These are phyloP conservation scores for Anguilla obscura DNA, from an alignment of 2,797 vertebrate species.

Conservation along the genomic window DNA sequence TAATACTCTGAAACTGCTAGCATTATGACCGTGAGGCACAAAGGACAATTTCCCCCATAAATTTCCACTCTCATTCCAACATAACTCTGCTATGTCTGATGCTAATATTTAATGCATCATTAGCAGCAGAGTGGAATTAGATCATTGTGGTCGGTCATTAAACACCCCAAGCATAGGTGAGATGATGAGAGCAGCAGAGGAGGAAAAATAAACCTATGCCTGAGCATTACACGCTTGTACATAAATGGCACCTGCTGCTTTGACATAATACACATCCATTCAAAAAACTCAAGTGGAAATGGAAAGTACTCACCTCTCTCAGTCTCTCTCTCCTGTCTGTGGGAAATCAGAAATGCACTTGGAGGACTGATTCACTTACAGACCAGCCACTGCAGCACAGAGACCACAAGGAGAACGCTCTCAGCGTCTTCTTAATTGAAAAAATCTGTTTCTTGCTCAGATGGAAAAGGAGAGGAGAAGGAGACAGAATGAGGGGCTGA, in stretches of 20 bases:
- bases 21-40: background rate
- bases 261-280: background rate
- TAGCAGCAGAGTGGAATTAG: conserved; percentile 5
- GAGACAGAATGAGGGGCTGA: conserved; percentile 37
- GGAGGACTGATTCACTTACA: conserved; percentile 44
- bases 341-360: conserved; percentile 46
- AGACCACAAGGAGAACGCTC: conserved; percentile 59
- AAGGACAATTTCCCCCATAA: background rate
- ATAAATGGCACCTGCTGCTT: background rate
- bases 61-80: background rate
- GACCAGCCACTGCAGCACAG: conserved; percentile 49
- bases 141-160: conserved; percentile 16
- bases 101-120: conserved; percentile 25
- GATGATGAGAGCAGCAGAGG: background rate
- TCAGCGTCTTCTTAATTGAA: conserved; percentile 69
- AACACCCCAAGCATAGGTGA: conserved; percentile 19
- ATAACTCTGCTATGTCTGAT: conserved; percentile 11
- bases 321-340: conserved; percentile 45
- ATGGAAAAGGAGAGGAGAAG: conserved; percentile 42
- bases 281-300: background rate
- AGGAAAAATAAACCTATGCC: background rate
- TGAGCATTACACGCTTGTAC: background rate
- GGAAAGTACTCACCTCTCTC: conserved; percentile 63
- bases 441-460: conserved; percentile 66
- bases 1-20: background rate